These are phyloP conservation scores for Synanceia verrucosa DNA, from an alignment of 2,797 vertebrate species.

Conservation along the genomic window DNA sequence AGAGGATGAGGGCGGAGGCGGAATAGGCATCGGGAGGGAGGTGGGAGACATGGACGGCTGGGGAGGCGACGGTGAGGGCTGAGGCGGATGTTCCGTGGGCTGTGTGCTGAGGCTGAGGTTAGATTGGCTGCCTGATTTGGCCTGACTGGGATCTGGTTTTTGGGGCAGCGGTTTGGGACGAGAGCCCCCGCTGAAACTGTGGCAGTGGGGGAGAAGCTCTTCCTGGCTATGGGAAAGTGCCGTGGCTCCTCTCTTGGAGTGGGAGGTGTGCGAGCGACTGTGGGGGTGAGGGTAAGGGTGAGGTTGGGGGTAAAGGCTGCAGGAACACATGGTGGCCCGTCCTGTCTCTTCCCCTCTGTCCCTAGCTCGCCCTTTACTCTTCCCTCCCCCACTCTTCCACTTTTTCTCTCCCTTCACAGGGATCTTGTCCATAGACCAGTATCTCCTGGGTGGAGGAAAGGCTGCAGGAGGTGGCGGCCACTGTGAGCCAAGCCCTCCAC, in stretches of 20 bases:
- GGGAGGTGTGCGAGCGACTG: slow-evolving; percentile 77
- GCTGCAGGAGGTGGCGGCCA: slow-evolving; percentile 79
- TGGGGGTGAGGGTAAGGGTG: slow-evolving; percentile 83
- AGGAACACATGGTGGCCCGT: slow-evolving; percentile 78
- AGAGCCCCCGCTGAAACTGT: slow-evolving; percentile 83
- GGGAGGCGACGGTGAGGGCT: slow-evolving; percentile 80
- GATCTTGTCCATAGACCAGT: slow-evolving; percentile 95
- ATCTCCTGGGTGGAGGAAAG: slow-evolving; percentile 86
- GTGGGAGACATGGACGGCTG: slow-evolving; percentile 81
- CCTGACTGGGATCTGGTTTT: slow-evolving; percentile 78
- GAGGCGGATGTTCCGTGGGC: slow-evolving; percentile 78
- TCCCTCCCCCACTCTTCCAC: slow-evolving; percentile 75
- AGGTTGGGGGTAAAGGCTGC: slow-evolving; percentile 81
- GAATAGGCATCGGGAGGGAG: slow-evolving; percentile 83
- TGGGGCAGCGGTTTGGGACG: slow-evolving; percentile 80
- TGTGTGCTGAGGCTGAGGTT: slow-evolving; percentile 85
- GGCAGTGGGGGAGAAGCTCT: slow-evolving; percentile 86
- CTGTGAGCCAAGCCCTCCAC: slow-evolving; percentile 78
- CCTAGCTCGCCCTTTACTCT: slow-evolving; percentile 68
- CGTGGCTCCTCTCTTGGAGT: slow-evolving; percentile 76
- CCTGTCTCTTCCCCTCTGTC: slow-evolving; percentile 71
- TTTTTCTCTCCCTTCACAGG: slow-evolving; percentile 84
- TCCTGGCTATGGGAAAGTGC: slow-evolving; percentile 84
- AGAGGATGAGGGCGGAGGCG: slow-evolving; percentile 82
- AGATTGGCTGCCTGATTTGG: slow-evolving; percentile 86